Evolutionary conservation across 2,113 vertebrate genomes (phyloP).

Genomic region (Leptosomus discolor): DNA sequence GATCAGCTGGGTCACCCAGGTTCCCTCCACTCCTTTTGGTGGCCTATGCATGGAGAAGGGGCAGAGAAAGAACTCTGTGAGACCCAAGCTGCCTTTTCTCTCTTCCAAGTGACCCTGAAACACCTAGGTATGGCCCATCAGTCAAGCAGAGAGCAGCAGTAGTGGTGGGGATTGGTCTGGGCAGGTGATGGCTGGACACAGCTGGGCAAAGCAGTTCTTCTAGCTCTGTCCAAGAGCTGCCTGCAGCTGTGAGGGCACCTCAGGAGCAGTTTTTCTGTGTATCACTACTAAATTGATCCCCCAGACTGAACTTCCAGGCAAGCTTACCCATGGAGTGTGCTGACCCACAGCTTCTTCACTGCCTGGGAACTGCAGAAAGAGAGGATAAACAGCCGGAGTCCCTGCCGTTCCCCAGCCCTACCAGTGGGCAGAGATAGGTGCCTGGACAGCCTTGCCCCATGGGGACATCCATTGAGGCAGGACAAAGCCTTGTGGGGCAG

Average conservation of each 20-base stretch:
- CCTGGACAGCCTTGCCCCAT: background rate
- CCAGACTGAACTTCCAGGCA: background rate
- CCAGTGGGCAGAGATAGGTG: background rate
- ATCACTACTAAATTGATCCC: too few species aligned
- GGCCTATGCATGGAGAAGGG: background rate
- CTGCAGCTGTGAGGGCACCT: fast-evolving
- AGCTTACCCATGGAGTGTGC: background rate
- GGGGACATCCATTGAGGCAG: background rate
- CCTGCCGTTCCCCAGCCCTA: background rate
- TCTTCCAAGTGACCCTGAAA: background rate
- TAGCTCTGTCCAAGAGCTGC: background rate
- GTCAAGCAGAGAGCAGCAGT: background rate
- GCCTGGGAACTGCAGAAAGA: background rate
- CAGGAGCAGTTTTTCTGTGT: background rate
- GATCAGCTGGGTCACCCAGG: background rate
- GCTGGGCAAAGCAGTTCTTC: background rate
- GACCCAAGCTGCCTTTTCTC: background rate
- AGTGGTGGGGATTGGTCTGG: background rate
- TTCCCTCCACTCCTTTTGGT: background rate
- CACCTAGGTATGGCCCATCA: background rate
- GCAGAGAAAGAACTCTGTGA: background rate
- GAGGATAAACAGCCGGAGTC: background rate
- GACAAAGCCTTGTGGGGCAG: background rate
- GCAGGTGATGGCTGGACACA: background rate
- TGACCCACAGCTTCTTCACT: background rate